phyloP scores from a whole-genome alignment of 2,888 invertebrate species.

The Zelleria hepariella region DNA sequence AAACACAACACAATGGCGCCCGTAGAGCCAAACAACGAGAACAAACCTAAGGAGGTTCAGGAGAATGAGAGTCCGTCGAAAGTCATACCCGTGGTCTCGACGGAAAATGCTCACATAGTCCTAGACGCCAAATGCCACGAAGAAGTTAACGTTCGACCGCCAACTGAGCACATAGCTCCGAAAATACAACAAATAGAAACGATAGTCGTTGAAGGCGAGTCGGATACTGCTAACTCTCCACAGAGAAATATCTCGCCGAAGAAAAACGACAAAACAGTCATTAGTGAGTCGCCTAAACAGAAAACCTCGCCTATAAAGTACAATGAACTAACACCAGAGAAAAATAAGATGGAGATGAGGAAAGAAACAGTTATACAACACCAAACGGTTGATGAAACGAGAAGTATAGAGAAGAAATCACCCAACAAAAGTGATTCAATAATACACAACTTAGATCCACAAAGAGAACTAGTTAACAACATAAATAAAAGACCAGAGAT shows the following conservation, averaged over 20 bases:
- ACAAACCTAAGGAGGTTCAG: conserved; percentile 46
- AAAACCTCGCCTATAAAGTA: conserved; percentile 31
- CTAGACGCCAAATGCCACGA: conserved; percentile 50
- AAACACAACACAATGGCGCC: conserved; percentile 42
- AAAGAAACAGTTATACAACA: conserved; percentile 65
- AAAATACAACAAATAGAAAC: conserved; percentile 54
- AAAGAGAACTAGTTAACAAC: conserved; percentile 37
- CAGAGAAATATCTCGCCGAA: conserved; percentile 36
- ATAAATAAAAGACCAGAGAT: conserved; percentile 42
- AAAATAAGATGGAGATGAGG: conserved; percentile 48
- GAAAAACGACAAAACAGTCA: conserved; percentile 43
- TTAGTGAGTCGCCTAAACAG: conserved; percentile 45
- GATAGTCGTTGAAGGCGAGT: conserved; percentile 56
- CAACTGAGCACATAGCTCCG: conserved; percentile 44
- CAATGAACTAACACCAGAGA: conserved; percentile 31
- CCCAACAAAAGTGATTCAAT: conserved; percentile 56
- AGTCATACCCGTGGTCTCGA: conserved; percentile 55
- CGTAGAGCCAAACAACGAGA: conserved; percentile 35
- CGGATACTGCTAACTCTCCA: conserved; percentile 43
- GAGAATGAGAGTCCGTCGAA: conserved; percentile 57
- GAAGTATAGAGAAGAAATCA: conserved; percentile 43
- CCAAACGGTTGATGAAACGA: conserved; percentile 43
- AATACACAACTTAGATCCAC: conserved; percentile 49
- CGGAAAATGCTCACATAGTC: conserved; percentile 59
- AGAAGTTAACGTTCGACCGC: conserved; percentile 34